Percentiles rank a stretch among this genome's conserved stretches.
phyloP scores from a whole-genome alignment of 2,113 vertebrate species.

The Petroica traversi region DNA sequence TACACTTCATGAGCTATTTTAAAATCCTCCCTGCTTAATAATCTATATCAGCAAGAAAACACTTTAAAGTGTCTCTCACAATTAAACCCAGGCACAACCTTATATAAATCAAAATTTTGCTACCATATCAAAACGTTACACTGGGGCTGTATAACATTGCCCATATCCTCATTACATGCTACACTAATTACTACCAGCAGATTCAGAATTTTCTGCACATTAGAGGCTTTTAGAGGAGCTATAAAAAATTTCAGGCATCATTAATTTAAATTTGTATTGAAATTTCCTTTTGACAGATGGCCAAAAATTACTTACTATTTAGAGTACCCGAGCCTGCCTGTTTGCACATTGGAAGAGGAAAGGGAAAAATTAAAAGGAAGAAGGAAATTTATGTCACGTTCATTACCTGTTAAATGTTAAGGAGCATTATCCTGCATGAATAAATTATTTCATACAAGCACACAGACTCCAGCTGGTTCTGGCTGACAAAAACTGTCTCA shows the following conservation, averaged over 20 bases:
- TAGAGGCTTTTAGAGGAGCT: slow-evolving; percentile 85
- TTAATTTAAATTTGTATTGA: slow-evolving; percentile 89
- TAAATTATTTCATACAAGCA: slow-evolving; percentile 79
- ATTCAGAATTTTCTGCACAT: slow-evolving; percentile 85
- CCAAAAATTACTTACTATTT: slow-evolving; percentile 89
- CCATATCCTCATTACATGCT: slow-evolving; percentile 84
- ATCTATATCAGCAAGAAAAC: slow-evolving; percentile 75
- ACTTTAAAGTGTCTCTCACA: slow-evolving; percentile 77
- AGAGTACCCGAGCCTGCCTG: slow-evolving; percentile 79
- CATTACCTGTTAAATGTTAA: slow-evolving; percentile 86
- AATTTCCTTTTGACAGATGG: slow-evolving; percentile 87
- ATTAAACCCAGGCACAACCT: slow-evolving; percentile 76
- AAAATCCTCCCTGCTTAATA: slow-evolving; percentile 75
- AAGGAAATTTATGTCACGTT: slow-evolving; percentile 81
- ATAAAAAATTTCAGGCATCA: slow-evolving; percentile 88
- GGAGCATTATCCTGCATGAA: slow-evolving; percentile 79
- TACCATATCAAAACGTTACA: slow-evolving; percentile 83
- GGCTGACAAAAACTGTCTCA: slow-evolving; percentile 69
- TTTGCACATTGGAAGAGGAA: slow-evolving; percentile 83
- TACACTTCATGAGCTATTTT: slow-evolving; percentile 67
- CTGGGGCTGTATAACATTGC: slow-evolving; percentile 75
- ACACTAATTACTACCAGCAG: slow-evolving; percentile 86
- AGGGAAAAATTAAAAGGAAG: slow-evolving; percentile 83
- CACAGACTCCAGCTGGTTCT: slow-evolving; percentile 69
- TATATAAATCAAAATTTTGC: slow-evolving; percentile 84